Evolutionary conservation across 2,113 vertebrate species (phyloP).

Genomic region (Galeopterus variegatus): DNA sequence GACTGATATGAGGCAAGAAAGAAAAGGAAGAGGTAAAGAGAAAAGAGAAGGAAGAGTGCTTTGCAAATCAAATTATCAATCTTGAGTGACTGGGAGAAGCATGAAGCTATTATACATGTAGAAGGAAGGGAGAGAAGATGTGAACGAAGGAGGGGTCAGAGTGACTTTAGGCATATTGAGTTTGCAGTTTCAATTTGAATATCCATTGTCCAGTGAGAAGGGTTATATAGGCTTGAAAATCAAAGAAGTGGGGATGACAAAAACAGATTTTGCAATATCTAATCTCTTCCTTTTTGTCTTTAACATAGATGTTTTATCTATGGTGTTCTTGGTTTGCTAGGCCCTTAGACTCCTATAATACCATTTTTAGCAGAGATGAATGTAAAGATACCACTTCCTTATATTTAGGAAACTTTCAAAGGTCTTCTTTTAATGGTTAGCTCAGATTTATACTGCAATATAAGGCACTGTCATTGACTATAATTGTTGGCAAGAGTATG

Average conservation of each 20-base stretch:
- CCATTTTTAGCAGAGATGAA: not conserved
- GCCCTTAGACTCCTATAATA: not conserved
- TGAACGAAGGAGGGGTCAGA: not conserved
- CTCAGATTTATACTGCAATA: not conserved
- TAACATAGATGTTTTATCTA: not conserved
- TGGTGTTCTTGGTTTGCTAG: not conserved
- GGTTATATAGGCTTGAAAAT: not conserved
- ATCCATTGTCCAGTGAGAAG: not conserved
- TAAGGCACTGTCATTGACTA: not conserved
- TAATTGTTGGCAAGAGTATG: not conserved
- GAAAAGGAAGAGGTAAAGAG: not conserved
- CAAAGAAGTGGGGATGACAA: not conserved
- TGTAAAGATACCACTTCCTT: not conserved
- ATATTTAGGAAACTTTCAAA: not conserved
- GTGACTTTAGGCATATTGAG: not conserved
- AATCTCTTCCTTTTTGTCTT: not conserved
- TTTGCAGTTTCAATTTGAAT: not conserved
- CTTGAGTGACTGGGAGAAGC: not conserved
- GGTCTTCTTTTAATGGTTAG: not conserved
- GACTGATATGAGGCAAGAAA: not conserved
- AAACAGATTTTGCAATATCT: not conserved
- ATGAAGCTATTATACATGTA: not conserved
- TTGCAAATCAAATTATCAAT: not conserved
- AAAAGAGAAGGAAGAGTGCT: not conserved
- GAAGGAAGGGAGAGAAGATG: not conserved